Evolutionary conservation across 2,888 invertebrate species (phyloP).

Genomic region (Gymnocheta viridis): DNA sequence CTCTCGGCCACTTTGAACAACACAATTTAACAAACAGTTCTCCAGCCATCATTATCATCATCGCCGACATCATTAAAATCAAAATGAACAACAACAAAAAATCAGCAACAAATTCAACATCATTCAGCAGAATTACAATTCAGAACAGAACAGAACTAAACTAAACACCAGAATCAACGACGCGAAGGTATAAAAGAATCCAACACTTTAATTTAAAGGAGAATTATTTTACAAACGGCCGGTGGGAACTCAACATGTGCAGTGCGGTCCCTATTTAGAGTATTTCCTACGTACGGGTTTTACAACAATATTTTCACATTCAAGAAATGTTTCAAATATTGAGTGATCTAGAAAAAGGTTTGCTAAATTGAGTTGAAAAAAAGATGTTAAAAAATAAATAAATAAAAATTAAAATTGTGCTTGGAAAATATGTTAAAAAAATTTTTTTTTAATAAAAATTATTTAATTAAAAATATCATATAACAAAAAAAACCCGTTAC

Average conservation of each 20-base stretch:
- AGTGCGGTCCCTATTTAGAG: not conserved
- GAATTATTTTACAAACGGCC: constrained; percentile 69
- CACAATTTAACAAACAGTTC: constrained; percentile 49
- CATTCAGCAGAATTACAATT: constrained; percentile 60
- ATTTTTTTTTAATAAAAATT: not conserved
- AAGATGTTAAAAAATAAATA: not conserved
- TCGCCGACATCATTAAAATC: constrained; percentile 61
- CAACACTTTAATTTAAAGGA: constrained; percentile 70
- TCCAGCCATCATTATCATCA: constrained; percentile 50
- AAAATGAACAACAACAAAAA: constrained; percentile 34
- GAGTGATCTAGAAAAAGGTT: not conserved
- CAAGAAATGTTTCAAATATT: not conserved
- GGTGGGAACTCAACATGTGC: constrained; percentile 46
- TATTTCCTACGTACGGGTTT: not conserved
- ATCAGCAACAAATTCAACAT: constrained; percentile 50
- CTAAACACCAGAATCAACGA: constrained; percentile 54
- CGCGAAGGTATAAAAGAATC: constrained; percentile 82
- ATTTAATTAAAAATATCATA: not conserved
- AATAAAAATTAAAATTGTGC: not conserved
- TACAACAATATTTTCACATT: not conserved
- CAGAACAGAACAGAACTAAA: constrained; percentile 61
- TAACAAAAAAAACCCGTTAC: not conserved
- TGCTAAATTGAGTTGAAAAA: not conserved
- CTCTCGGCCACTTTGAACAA: constrained; percentile 35
- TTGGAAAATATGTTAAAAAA: no score